Base-by-base conservation (phyloP, 1,140 invertebrate species). In the Drosophila leontia region DNA sequence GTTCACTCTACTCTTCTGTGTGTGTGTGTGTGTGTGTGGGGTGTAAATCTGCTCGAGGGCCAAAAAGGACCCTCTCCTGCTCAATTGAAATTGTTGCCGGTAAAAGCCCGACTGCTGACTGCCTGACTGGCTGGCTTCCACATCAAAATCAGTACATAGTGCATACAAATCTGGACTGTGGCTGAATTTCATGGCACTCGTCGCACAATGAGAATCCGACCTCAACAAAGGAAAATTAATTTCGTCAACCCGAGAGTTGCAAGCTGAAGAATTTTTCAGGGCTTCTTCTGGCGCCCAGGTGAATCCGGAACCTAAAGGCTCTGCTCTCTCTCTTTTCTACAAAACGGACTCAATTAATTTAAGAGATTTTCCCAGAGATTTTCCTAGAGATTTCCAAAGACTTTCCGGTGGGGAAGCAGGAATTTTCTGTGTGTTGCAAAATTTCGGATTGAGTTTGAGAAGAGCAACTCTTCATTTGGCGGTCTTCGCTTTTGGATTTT, bases 281-380 rank as follows among this genome's bases (percentile, higher is more conserved):
- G 82, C 75, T 86, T 86, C 78, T 45, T 41, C 60, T 60, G 59
- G 59, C 74, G 51, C 26, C 41, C 35, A 56, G 53, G 53, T 56
- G 6, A 37, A 8, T 15, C 29, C 45, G 15, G 41, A 47, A 63
- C 42, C 50, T 7, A 6, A 17, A 56, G 34, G 44, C 41, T 53
- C 48, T 29, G 44, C 41, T 53, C 48, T 29, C 44, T 48, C 45
- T 6, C 35, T 35, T 39, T 59, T n/a, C 39, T 7, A 29, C 26
- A 6, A 17, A 44, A 50, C 48, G 39, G 62, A 77, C 71, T 83
- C 83, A 87, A 87, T 87, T 88, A 87, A 88, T 88, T 87, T 75
- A 67, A 77, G 61, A 78, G 79, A 82, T 74, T 81, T 78, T 48
- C 44, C 39, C 19, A 1, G 19, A 72, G 39, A 48, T 50, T 50